Evolutionary conservation across 2,888 invertebrate species (phyloP), one percentile per base, ranked within the genome.

Genomic region (Parasteatoda lunata): DNA sequence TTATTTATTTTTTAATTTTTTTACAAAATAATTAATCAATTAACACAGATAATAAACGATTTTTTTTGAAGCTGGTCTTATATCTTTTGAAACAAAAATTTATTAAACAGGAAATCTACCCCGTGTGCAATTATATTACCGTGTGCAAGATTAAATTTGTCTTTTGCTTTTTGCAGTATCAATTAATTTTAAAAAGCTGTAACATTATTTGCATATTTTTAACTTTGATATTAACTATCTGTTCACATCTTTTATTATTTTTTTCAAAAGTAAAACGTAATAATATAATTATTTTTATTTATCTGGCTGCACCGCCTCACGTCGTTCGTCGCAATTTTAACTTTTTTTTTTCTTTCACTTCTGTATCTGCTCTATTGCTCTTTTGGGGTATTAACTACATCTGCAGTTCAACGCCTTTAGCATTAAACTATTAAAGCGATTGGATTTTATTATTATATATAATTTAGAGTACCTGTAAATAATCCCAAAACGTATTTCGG

Each of bases 361-460:
- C 78, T 79, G 75, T 76, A 54, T 85, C 72, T 71, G 65, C 85
- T 79, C 79, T 84, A 68, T 84, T 79, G 71, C 79, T 85, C 85
- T 85, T 85, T 84, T 79, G 79, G 79, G 80, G 70, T 69, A 85
- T 65, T 85, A 65, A 78, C 85, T 79, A 85, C 85, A 79, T 78
- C 85, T 85, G 85, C 80, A 79, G 79, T 76, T 85, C 69, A 79
- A 85, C 85, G 85, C 85, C 78, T 84, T 75, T 73, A 66, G 72
- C 75, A 80, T 80, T 79, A 76, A 85, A 69, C 65, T 80, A 15
- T 66, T 80, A 65, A 76, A 85, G 75, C 81, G 65, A 71, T 77
- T 70, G 71, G 73, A 70, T 30, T 76, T 76, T 51, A 51, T 85
- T 70, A 70, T 48, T 76, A 85, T 49, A 76, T 52, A 73, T 70